Evolutionary conservation across 1,140 invertebrate species (phyloP), one percentile per base, ranked within the genome.

Genomic region (Zaprionus ghesquierei): DNA sequence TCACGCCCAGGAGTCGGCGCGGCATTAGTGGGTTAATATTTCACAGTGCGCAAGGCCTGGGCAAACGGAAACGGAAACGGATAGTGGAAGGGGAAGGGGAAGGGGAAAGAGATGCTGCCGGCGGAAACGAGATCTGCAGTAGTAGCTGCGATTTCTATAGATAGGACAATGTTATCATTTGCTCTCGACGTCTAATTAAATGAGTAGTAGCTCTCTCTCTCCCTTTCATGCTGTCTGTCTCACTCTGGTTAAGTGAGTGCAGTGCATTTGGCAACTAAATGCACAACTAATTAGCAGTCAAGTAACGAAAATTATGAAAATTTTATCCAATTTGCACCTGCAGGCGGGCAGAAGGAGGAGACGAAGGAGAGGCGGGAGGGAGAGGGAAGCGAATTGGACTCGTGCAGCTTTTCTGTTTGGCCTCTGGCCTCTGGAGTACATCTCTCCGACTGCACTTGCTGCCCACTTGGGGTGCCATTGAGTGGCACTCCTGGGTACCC

Each of bases 11-110:
- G 56, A 65, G 77, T 51, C 27, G 49, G 18, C 18, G 63, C 50
- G 62, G 68, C 77, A 77, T 89, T 82, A 76, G 79, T 87, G 82
- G 84, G 82, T 82, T 87, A 87, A 87, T 87, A 79, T 89, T 82
- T 82, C 63, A 84, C 61, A 51, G 35, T 15, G 35, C 0, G 51
- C 13, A 9, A 15, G 41, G 20, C 12, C 13, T 12, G 22, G 33
- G 31, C 13, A n/a, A 63, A 10, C 62, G 38, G 60, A 65, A 79
- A 53, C 72, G 77, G 68, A 76, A 80, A 65, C 59, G 78, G 69
- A 71, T 50, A 46, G n/a, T 46, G 69, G 54, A 41, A 71, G 46
- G 15, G 27, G n/a, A 25, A 23, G 15, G 8, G 29, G 15, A 46
- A 33, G 9, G 15, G 22, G 25, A 65, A 56, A 46, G 35, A 25